phyloP scores from a whole-genome alignment of 2,113 vertebrate species.

The Anseranas semipalmata region DNA sequence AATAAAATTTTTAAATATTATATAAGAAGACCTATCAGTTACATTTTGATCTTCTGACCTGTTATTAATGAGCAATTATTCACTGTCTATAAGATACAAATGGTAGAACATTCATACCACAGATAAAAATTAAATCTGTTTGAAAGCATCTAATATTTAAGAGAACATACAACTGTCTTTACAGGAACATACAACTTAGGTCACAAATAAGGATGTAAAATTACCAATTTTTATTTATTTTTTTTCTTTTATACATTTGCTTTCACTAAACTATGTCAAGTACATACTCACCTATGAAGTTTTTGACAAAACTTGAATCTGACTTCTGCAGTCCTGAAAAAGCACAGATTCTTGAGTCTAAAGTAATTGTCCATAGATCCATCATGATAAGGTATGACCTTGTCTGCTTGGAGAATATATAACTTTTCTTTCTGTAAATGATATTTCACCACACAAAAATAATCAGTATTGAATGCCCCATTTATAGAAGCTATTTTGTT shows the following conservation, averaged over 20 bases:
- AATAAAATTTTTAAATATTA: constrained; percentile 14
- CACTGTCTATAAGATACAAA: constrained; percentile 4
- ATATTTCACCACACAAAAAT: background rate
- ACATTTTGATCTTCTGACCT: constrained; percentile 37
- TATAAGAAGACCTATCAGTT: background rate
- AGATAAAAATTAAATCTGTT: background rate
- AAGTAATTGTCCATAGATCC: background rate
- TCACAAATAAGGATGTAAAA: background rate
- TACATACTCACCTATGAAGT: background rate
- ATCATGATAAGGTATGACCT: background rate
- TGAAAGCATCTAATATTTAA: background rate
- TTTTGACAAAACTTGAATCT: background rate
- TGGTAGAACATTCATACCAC: background rate
- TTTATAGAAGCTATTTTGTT: background rate
- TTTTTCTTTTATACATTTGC: background rate
- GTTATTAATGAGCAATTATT: constrained; percentile 28
- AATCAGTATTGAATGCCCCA: background rate
- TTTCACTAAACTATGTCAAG: background rate
- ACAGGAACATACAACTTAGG: background rate
- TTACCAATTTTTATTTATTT: background rate
- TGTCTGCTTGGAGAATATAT: background rate
- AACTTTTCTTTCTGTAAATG: background rate
- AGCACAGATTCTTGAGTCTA: background rate
- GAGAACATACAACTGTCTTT: background rate
- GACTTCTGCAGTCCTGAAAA: background rate